phyloP scores from a whole-genome alignment of 2,113 vertebrate species.

The Terrapene triunguis region DNA sequence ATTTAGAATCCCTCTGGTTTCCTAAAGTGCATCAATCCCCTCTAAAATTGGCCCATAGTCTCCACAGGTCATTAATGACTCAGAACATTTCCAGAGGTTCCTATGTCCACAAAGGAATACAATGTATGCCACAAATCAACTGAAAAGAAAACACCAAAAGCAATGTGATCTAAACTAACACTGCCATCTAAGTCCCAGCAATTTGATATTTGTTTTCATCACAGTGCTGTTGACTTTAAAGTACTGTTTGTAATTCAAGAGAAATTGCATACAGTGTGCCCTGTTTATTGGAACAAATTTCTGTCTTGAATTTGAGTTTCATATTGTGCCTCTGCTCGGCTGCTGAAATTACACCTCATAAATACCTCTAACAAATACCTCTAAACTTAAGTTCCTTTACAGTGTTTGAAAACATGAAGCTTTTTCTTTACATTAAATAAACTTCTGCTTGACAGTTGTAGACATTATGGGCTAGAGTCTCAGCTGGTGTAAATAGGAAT shows the following conservation, averaged over 20 bases:
- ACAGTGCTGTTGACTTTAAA: neutral
- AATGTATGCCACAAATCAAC: slow-evolving; percentile 31
- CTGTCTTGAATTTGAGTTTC: neutral
- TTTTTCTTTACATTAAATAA: neutral
- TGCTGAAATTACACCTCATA: neutral
- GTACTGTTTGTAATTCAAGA: fast-evolving
- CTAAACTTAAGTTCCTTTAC: neutral
- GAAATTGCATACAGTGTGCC: neutral
- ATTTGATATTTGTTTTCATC: slow-evolving; percentile 9
- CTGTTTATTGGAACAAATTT: neutral
- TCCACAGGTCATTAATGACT: slow-evolving; percentile 41
- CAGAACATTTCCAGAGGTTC: slow-evolving; percentile 23
- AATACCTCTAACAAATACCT: neutral
- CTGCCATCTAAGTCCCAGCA: slow-evolving; percentile 59
- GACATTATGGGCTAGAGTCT: neutral
- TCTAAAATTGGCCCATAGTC: slow-evolving; percentile 1
- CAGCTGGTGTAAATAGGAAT: neutral
- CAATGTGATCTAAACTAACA: slow-evolving; percentile 19
- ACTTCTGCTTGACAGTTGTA: neutral
- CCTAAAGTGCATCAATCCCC: neutral
- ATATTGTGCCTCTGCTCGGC: neutral
- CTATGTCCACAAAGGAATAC: neutral
- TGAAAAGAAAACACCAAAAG: neutral
- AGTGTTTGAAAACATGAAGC: neutral
- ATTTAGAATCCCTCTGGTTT: slow-evolving; percentile 9